Percentiles rank a stretch among this genome's conserved stretches.
phyloP scores from a whole-genome alignment of 2,888 invertebrate species.

The Latrodectus hesperus region DNA sequence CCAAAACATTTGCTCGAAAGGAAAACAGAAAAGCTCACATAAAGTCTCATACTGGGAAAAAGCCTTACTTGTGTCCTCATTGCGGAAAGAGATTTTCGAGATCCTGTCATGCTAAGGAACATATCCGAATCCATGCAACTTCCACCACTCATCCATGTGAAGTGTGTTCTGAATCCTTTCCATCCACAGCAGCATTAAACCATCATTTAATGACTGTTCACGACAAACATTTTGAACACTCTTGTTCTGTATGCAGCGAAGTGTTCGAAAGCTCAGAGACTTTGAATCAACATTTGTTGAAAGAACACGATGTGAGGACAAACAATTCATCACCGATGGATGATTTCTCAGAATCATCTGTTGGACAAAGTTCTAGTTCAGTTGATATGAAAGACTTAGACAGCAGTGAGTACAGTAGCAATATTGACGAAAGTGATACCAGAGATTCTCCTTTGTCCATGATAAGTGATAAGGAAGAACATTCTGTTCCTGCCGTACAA shows the following conservation, averaged over 20 bases:
- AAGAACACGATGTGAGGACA: conserved; percentile 80
- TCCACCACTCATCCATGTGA: conserved; percentile 87
- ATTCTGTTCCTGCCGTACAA: conserved; percentile 7
- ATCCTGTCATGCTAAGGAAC: conserved; percentile 87
- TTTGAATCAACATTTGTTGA: conserved; percentile 87
- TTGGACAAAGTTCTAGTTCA: conserved; percentile 66
- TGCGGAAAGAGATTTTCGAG: conserved; percentile 89
- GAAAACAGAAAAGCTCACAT: conserved; percentile 76
- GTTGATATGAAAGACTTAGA: conserved; percentile 69
- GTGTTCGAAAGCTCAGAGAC: conserved; percentile 89
- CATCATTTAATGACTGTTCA: conserved; percentile 89
- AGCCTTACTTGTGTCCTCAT: conserved; percentile 79
- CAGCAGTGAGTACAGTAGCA: conserved; percentile 69
- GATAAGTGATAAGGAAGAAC: conserved; percentile 36
- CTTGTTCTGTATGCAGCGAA: conserved; percentile 89
- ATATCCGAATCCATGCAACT: conserved; percentile 88
- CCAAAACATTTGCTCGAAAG: conserved; percentile 75
- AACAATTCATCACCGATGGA: conserved; percentile 36
- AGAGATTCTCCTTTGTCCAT: conserved; percentile 60
- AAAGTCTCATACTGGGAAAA: conserved; percentile 73
- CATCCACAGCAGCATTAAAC: conserved; percentile 87
- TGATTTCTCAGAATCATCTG: conserved; percentile 43
- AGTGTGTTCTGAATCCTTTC: conserved; percentile 85
- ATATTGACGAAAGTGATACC: conserved; percentile 67
- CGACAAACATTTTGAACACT: conserved; percentile 86